Evolutionary conservation across 2,888 invertebrate species (phyloP).

Genomic region (Epistrophe eligans): DNA sequence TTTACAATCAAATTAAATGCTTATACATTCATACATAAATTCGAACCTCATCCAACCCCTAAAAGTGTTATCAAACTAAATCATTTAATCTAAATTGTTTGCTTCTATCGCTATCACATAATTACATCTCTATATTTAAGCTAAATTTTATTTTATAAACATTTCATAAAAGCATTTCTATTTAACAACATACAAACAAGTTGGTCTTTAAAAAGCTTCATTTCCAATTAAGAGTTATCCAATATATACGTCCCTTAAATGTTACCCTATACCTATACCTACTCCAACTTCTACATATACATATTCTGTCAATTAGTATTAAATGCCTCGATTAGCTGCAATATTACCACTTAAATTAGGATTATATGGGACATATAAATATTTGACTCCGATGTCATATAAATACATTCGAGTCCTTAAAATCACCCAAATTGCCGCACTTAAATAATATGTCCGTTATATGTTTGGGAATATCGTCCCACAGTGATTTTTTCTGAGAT

Average conservation of each 20-base stretch:
- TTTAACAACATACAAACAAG: background rate
- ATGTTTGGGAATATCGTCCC: constrained; percentile 1
- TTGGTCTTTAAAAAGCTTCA: constrained; percentile 8
- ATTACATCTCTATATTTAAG: constrained; percentile 3
- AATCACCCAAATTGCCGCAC: background rate
- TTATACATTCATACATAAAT: background rate
- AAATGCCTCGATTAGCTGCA: constrained; percentile 37
- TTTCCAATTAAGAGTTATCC: constrained; percentile 40
- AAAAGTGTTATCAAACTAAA: background rate
- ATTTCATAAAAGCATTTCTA: constrained; percentile 23
- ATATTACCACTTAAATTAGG: constrained; percentile 18
- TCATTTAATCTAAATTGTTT: background rate
- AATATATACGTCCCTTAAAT: background rate
- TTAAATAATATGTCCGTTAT: constrained; percentile 3
- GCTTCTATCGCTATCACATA: constrained; percentile 1
- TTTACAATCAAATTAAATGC: background rate
- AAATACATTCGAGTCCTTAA: background rate
- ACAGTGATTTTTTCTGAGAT: constrained; percentile 22
- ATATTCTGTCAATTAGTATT: constrained; percentile 45
- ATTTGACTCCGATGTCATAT: constrained; percentile 15
- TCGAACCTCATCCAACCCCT: background rate
- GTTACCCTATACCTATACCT: constrained; percentile 8
- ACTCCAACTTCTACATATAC: no score
- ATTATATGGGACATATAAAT: constrained; percentile 39
- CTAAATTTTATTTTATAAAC: constrained; percentile 1